These are phyloP conservation scores for Trematomus loennbergii DNA, from an alignment of 2,113 vertebrate species.

Conservation along the genomic window DNA sequence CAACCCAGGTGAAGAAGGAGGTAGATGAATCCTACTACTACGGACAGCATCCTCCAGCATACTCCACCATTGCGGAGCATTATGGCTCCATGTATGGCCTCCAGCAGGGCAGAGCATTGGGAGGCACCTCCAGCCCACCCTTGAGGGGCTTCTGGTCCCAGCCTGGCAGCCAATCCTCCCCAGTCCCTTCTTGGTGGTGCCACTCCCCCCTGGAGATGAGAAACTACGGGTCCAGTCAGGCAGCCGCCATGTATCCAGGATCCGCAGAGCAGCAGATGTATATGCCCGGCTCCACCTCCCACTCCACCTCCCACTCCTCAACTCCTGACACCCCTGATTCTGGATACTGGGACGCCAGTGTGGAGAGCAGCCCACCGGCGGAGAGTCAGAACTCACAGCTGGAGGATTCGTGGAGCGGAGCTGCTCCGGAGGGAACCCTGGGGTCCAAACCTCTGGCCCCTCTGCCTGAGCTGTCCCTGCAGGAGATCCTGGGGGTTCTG, in stretches of 20 bases:
- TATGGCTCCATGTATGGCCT: conserved; percentile 51
- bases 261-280: conserved; percentile 59
- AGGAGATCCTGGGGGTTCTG: conserved; percentile 80
- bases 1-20: conserved; percentile 70
- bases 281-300: conserved; percentile 18
- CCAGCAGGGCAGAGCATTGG: conserved; percentile 41
- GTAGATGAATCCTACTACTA: conserved; percentile 59
- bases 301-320: conserved; percentile 47
- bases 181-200: conserved; percentile 51
- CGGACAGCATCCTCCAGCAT: conserved; percentile 43
- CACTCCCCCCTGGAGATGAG: conserved; percentile 52
- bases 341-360: conserved; percentile 70
- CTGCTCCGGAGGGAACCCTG: conserved; percentile 1
- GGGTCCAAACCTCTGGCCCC: conserved; percentile 35
- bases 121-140: conserved; percentile 21
- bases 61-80: conserved; percentile 33
- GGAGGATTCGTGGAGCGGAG: conserved; percentile 55
- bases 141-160: conserved; percentile 62
- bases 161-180: conserved; percentile 26
- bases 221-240: conserved; percentile 37
- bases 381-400: conserved; percentile 41
- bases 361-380: conserved; percentile 45
- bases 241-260: conserved; percentile 42
- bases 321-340: conserved; percentile 76
- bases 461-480: conserved; percentile 78